Evolutionary conservation across 2,888 invertebrate genomes (phyloP), one percentile per base, ranked within the genome.

Genomic region (Sesia apiformis): DNA sequence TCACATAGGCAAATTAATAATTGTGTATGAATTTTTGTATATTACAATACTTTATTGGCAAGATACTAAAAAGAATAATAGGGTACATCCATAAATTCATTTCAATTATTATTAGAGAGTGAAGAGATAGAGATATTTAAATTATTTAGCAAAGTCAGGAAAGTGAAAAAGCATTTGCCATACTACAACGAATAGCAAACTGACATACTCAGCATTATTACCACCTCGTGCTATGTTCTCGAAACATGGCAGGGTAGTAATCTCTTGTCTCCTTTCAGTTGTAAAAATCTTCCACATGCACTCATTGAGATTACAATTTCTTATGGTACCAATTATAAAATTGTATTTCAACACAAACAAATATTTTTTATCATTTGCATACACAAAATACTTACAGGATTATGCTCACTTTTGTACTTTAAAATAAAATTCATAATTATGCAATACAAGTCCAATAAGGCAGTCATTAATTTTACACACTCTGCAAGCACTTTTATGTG

Each of bases 341-440:
- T 64, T 60, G 61, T 75, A 70, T 74, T 71, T 72, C 67, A 57
- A 60, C 55, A 55, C 52, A 52, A 53, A 54, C 40, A 50, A 39
- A 41, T 56, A 50, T 62, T 69, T 72, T 76, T 72, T 70, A 74
- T 75, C 73, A 76, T 74, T 69, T 72, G 76, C 78, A 79, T 84
- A 82, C 79, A 81, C 77, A 81, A 78, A 74, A 79, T 85, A 88
- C 84, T 82, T 87, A 86, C 84, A 86, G 71, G 53, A 76, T 77
- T 84, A 84, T 87, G 85, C 81, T 74, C 83, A 79, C 79, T 76
- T 88, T 88, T 88, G 88, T 88, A 87, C 89, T 88, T 86, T 84
- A 77, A 73, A 77, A 80, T 79, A 81, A 79, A 70, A 77, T 84
- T 82, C 81, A 84, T 79, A 81, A 72, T 74, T 70, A 80, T 78